These are phyloP conservation scores for Agraylea sexmaculata DNA, from an alignment of 1,140 invertebrate genomes.

Conservation along the genomic window DNA sequence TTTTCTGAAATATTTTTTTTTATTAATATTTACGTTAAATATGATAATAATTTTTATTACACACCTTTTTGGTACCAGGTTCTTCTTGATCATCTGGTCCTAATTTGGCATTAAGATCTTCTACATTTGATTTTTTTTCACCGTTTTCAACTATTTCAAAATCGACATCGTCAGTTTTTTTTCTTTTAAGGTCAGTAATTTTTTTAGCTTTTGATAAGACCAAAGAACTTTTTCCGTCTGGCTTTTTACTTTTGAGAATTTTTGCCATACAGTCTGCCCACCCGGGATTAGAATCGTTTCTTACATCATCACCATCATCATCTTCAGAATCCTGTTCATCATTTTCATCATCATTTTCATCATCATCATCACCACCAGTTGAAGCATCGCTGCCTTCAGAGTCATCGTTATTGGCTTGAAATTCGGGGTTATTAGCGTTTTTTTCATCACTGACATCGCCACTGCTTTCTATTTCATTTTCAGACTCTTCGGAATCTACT, in stretches of 20 bases:
- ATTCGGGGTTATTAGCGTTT: too few species aligned
- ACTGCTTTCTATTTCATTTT: too few species aligned
- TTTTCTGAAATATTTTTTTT: conserved; percentile 38
- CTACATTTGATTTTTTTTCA: conserved; percentile 31
- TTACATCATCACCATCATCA: conserved; percentile 13
- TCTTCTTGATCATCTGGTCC: conserved; percentile 12
- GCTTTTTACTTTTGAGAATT: conserved; percentile 60
- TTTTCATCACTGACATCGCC: too few species aligned
- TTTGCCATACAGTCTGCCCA: conserved; percentile 62
- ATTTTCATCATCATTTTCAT: background rate
- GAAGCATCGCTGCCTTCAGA: background rate
- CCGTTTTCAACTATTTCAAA: conserved; percentile 40
- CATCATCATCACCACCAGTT: conserved; percentile 3
- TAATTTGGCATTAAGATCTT: conserved; percentile 29
- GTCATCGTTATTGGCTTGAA: conserved; percentile 3
- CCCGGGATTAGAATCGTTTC: conserved; percentile 34
- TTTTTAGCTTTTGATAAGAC: conserved; percentile 66
- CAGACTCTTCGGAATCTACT: too few species aligned
- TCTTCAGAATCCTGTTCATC: background rate
- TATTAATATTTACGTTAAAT: conserved; percentile 5
- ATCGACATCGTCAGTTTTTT: conserved; percentile 36
- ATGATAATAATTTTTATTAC: conserved; percentile 5
- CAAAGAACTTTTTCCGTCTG: conserved; percentile 59
- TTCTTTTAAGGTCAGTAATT: conserved; percentile 43
- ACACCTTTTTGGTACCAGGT: conserved; percentile 19